Evolutionary conservation across 1,140 invertebrate species (phyloP).

Genomic region (Bombus superbus): DNA sequence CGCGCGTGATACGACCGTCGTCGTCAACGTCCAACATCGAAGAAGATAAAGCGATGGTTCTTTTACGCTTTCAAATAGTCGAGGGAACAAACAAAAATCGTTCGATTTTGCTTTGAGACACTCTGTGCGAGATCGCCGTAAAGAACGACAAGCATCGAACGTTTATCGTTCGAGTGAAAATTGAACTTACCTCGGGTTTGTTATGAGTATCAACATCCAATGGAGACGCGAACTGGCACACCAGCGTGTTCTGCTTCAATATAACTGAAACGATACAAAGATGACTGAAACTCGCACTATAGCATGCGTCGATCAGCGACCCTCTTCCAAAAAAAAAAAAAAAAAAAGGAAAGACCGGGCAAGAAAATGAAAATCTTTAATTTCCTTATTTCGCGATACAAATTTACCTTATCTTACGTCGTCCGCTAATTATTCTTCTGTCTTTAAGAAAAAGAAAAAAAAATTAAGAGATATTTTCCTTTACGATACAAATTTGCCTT

Average conservation of each 20-base stretch:
- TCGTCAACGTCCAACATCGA: background rate
- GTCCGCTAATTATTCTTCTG: background rate
- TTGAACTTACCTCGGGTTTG: conserved; percentile 94
- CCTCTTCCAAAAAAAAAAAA: no score
- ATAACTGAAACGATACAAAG: conserved; percentile 89
- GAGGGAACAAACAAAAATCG: background rate
- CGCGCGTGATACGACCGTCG: background rate
- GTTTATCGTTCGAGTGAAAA: background rate
- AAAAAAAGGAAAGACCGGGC: no score
- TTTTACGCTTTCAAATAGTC: background rate
- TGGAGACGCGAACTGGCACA: conserved; percentile 98
- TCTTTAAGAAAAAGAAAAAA: background rate
- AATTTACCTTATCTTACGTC: background rate
- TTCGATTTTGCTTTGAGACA: background rate
- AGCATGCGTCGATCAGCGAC: background rate
- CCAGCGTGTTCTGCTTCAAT: conserved; percentile 93
- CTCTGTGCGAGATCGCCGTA: background rate
- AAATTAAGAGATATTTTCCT: background rate
- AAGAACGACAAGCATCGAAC: background rate
- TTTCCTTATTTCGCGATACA: background rate
- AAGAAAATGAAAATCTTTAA: background rate
- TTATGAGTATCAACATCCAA: conserved; percentile 97
- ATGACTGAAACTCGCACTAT: background rate
- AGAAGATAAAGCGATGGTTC: background rate
- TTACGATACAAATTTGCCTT: no score